Evolutionary conservation across 2,113 vertebrate genomes (phyloP).

Genomic region (Plecturocebus donacophilus): DNA sequence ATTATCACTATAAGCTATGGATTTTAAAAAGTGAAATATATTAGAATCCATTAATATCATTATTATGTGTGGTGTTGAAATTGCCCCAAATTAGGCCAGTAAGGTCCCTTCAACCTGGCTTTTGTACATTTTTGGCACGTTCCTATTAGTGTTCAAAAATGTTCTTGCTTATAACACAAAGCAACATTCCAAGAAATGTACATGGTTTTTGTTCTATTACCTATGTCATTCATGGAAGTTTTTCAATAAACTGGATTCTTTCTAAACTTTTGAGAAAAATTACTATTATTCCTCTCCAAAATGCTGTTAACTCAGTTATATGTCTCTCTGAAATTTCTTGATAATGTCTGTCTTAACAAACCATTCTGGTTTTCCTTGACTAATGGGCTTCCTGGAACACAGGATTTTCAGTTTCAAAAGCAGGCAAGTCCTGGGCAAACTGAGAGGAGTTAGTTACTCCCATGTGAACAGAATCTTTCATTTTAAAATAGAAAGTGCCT

Average conservation of each 20-base stretch:
- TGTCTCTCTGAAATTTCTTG: neutral
- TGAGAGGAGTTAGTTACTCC: neutral
- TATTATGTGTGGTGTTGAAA: neutral
- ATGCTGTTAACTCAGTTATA: neutral
- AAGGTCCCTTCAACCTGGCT: neutral
- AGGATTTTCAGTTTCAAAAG: neutral
- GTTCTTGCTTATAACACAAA: neutral
- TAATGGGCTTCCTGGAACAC: neutral
- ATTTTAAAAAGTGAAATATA: neutral
- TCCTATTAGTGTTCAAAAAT: neutral
- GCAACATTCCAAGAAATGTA: neutral
- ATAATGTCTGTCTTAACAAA: neutral
- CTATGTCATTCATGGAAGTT: neutral
- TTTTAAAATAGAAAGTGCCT: neutral
- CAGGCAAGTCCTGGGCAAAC: neutral
- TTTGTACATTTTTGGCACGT: neutral
- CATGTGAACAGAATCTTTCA: neutral
- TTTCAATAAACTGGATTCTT: neutral
- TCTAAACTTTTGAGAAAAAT: neutral
- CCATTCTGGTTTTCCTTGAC: neutral
- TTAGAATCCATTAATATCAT: neutral
- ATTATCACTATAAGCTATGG: neutral
- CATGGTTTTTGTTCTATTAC: neutral
- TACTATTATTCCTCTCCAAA: neutral
- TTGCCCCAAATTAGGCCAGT: neutral